A percentile compares a stretch with the other conserved stretches of the same genome.
phyloP scores from a whole-genome alignment of 2,113 vertebrate species.

The Cheilinus undulatus region DNA sequence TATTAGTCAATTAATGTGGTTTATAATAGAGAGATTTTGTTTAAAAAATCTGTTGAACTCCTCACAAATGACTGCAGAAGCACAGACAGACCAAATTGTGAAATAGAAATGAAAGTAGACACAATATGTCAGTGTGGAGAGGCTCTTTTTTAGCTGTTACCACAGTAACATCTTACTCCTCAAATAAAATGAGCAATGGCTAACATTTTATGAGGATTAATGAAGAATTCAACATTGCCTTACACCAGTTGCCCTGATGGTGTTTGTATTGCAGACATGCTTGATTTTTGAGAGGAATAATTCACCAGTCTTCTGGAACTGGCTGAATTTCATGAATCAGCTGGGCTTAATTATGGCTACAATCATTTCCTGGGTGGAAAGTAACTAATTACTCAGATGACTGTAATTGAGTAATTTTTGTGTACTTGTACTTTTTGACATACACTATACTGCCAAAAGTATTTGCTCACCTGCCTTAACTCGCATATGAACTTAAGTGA shows the following conservation, averaged over 20 bases:
- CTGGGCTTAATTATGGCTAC: constrained; percentile 42
- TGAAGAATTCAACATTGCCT: constrained; percentile 78
- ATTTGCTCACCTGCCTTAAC: too few relatives aligned
- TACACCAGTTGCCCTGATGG: constrained; percentile 79
- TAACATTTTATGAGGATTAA: constrained; percentile 71
- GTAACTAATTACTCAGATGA: too few relatives aligned
- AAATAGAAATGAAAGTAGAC: constrained; percentile 19
- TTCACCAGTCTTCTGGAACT: constrained; percentile 59
- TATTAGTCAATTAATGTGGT: constrained; percentile 3
- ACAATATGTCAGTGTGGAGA: constrained; percentile 4
- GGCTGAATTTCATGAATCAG: constrained; percentile 47
- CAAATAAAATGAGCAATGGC: constrained; percentile 58
- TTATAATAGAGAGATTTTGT: not conserved
- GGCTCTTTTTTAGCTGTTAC: constrained; percentile 23
- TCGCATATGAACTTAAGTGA: too few relatives aligned
- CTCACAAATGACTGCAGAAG: constrained; percentile 1
- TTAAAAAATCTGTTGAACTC: constrained; percentile 1
- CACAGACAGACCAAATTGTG: constrained; percentile 6
- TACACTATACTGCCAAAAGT: too few relatives aligned
- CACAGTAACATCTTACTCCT: constrained; percentile 18
- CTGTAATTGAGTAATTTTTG: too few relatives aligned
- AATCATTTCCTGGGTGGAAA: constrained; percentile 67
- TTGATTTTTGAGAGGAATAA: constrained; percentile 74
- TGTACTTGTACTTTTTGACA: too few relatives aligned
- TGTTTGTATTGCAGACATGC: constrained; percentile 80